Base-by-base conservation (phyloP, 2,113 vertebrate genomes). In the Zosterops hypoxanthus region DNA sequence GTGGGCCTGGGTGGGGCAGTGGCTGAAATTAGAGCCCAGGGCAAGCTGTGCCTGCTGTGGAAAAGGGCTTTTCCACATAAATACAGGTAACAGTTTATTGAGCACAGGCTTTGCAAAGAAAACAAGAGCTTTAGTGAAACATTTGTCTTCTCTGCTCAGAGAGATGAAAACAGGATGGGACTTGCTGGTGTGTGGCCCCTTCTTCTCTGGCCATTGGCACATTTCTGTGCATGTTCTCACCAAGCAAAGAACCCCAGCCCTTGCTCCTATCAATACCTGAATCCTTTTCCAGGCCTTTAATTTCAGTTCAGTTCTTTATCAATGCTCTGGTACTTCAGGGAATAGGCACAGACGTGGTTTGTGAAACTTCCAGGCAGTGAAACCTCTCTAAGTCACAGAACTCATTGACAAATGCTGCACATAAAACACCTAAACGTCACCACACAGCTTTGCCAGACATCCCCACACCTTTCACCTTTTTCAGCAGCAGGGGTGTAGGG, bases 201-300 rank as follows among this genome's bases (percentile, higher is more conserved):
- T 71, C 61, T 68, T 71, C 61, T 68, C 46, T 39, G 52, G 20
- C 8, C 46, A 33, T 17, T 26, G 36, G 16, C 73, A 53, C 8
- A 12, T 20, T 23, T 55, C 57, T 52, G 33, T 36, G 36, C n/a
- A 1, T 33, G 28, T 6, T 61, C 36, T 84, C 36, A 60, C 44
- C 8, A 4, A 4, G 12, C 8, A 66, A 71, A 31, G 39, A 86
- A 0, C 0, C 2, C 16, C 47, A 73, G 5, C 12, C 41, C 14
- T 26, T 63, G 6, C 25, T 77, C 16, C 50, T 53, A 5, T 4
- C 0, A 1, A 26, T 11, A 56, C 6, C 12, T 16, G 12, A 36
- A 28, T 39, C n/a, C 26, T 69, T 41, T 66, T 65, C 28, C 56
- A 42, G 55, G 42, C 23, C 42, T 59, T 76, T 29, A 33, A 26